Evolutionary conservation across 2,113 vertebrate species (phyloP).

Genomic region (Butastur rufipennis): DNA sequence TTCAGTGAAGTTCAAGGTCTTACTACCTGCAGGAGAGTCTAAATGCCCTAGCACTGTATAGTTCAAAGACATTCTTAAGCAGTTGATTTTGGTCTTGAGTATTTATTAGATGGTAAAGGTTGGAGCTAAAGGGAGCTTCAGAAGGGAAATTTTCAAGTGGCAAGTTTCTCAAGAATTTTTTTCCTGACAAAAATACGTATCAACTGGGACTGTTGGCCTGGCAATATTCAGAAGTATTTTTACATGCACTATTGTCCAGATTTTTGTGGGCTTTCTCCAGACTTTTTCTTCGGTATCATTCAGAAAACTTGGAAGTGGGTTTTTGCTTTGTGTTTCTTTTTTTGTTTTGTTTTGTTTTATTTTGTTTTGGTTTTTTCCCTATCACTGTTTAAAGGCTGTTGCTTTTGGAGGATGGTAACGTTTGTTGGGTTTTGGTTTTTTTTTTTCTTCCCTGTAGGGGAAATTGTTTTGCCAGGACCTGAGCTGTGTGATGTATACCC

Average conservation of each 20-base stretch:
- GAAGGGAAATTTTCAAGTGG: neutral
- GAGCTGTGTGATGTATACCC: neutral
- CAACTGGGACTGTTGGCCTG: neutral
- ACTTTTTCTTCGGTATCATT: neutral
- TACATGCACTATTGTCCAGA: neutral
- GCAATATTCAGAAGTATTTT: neutral
- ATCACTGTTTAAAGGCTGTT: neutral
- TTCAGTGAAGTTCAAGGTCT: neutral
- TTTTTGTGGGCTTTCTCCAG: neutral
- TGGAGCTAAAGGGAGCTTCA: neutral
- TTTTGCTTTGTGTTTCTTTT: no score
- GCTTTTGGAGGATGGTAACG: neutral
- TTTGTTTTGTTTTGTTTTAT: no score
- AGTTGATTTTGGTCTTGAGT: neutral
- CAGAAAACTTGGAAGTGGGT: neutral
- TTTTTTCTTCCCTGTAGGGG: neutral
- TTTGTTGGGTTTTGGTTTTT: neutral
- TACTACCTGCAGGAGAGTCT: neutral
- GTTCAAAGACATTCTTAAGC: neutral
- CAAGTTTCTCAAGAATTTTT: neutral
- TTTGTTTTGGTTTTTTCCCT: no score
- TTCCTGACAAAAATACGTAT: neutral
- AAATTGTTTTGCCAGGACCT: neutral
- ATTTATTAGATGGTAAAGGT: neutral
- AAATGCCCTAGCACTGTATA: neutral